Evolutionary conservation across 2,888 invertebrate species (phyloP), one percentile per base, ranked within the genome.

Genomic region (Pachliopta kotzebuea): DNA sequence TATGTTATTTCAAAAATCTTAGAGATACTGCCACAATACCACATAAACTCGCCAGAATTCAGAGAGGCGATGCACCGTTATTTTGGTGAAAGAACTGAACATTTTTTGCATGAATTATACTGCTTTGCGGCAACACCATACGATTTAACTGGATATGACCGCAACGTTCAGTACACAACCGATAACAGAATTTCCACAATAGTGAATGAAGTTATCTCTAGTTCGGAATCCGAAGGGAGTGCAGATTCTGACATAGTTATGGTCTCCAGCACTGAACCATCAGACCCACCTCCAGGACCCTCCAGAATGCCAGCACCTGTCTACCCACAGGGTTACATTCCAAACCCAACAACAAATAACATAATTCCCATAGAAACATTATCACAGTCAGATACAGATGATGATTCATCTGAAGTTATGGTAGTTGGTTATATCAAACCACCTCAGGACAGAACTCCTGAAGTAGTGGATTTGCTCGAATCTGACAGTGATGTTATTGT

Each of bases 41-140:
- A 96, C 76, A 93, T 96, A 68, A 92, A 90, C 70, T 94, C 95
- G 67, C 79, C 92, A 11, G 94, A 95, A 75, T 97, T 98, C 84
- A 93, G 94, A 50, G 93, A 94, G 53, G 90, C 94, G 18, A 83
- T 98, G 60, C 91, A 92, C 31, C 94, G 95, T 18, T 96, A 94
- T 79, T 92, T 98, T 68, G 94, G 95, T 23, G 87, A 91, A 0
- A 92, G 95, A 71, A 96, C 97, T 0, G 94, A 94, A 65, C 98
- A 98, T 83, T 98, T 98, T 80, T 93, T 97, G 42, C 98, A 98
- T 80, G 98, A 98, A 79, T 93, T 98, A 67, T 94, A 95, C 74
- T 95, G 94, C 80, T 98, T 96, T 86, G 97, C 98, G 42, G 93
- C 95, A 31, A 97, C 97, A 17, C 96, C 97, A 0, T 96, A 95